phyloP scores from a whole-genome alignment of 2,797 vertebrate species.

The Eptatretus atami region DNA sequence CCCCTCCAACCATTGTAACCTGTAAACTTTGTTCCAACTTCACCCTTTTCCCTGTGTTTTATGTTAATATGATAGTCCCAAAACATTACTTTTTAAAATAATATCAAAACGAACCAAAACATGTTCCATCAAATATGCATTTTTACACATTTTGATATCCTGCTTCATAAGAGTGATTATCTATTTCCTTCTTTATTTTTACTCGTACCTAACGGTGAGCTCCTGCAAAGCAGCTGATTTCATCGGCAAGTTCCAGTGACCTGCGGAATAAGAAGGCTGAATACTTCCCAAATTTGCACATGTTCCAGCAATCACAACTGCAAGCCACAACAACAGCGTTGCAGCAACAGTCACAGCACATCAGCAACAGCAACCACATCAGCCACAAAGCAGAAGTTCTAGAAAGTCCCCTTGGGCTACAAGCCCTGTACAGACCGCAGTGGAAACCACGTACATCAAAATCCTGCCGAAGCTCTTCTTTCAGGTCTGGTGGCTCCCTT shows the following conservation, averaged over 20 bases:
- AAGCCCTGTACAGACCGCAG: conserved; percentile 50
- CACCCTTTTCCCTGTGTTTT: no score
- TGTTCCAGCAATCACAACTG: conserved; percentile 35
- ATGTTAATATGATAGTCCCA: no score
- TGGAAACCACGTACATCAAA: conserved; percentile 77
- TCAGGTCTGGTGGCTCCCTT: conserved; percentile 21
- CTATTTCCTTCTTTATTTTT: no score
- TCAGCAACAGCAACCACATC: conserved; percentile 15
- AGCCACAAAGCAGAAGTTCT: neutral
- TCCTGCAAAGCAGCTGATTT: conserved; percentile 34
- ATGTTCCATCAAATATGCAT: no score
- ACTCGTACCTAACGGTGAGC: no score
- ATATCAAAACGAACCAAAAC: no score
- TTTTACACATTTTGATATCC: no score
- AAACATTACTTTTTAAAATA: no score
- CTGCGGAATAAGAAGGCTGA: conserved; percentile 53
- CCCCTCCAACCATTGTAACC: no score
- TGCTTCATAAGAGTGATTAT: no score
- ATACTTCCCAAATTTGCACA: conserved; percentile 66
- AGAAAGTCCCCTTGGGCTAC: conserved; percentile 36
- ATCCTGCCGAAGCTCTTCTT: conserved; percentile 68
- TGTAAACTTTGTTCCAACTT: no score
- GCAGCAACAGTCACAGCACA: conserved; percentile 19
- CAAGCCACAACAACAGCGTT: conserved; percentile 1
- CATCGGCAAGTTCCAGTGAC: conserved; percentile 46